These are phyloP conservation scores for Piezodorus guildinii DNA, from an alignment of 1,140 invertebrate species.

Conservation along the genomic window DNA sequence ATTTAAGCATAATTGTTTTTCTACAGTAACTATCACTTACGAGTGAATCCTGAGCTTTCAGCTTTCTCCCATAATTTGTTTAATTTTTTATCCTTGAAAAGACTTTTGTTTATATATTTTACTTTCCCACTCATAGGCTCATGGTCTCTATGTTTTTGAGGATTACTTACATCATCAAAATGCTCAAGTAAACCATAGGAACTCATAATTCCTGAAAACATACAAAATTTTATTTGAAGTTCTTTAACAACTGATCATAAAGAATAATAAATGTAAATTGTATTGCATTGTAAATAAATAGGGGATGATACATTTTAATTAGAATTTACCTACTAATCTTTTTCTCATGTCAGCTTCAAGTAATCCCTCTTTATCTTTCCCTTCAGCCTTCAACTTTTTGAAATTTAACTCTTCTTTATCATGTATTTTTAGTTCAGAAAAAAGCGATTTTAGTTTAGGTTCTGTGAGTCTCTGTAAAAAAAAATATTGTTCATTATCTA, in stretches of 20 bases:
- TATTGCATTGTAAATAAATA: not conserved
- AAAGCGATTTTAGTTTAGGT: constrained; percentile 70
- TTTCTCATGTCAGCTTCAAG: constrained; percentile 70
- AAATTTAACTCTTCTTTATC: constrained; percentile 80
- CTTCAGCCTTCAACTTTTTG: constrained; percentile 70
- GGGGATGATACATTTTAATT: no score
- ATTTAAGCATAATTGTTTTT: not conserved
- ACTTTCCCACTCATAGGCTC: constrained; percentile 30
- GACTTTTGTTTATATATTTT: constrained; percentile 47
- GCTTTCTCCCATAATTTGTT: constrained; percentile 85
- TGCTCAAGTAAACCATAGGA: constrained; percentile 71
- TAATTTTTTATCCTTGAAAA: constrained; percentile 83
- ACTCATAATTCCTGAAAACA: constrained; percentile 54
- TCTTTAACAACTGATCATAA: no score
- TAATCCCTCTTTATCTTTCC: constrained; percentile 73
- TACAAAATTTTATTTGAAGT: not conserved
- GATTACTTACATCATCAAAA: constrained; percentile 54
- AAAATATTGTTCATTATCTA: no score
- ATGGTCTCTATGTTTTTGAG: constrained; percentile 42
- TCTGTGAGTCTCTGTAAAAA: constrained; percentile 65
- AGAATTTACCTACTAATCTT: constrained; percentile 52
- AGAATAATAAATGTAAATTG: no score
- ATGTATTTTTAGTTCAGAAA: constrained; percentile 78
- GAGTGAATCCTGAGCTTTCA: constrained; percentile 68
- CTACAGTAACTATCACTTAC: constrained; percentile 31